Base-by-base conservation (phyloP, 2,888 invertebrate species). In the Silvanus unidentatus region DNA sequence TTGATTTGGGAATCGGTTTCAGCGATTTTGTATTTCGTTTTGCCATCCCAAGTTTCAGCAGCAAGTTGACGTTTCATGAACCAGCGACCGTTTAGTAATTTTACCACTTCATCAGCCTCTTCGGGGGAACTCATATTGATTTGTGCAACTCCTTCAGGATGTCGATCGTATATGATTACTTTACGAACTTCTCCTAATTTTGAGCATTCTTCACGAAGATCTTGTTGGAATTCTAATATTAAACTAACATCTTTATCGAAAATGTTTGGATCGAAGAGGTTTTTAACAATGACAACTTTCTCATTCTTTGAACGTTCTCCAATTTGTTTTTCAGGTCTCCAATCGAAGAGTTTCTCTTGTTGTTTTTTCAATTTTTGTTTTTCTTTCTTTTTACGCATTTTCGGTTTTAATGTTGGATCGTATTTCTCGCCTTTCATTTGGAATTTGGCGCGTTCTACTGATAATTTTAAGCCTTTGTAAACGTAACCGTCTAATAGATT, bases 11-110 rank as follows among this genome's bases (percentile, higher is more conserved):
- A 85, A 65, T 92, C 93, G 0, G 95, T 93, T 75, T 98, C 98
- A 42, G 82, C 82, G 60, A 95, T 82, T 69, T 86, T 84, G 54
- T 51, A 71, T 70, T 94, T 97, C 0, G 93, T 92, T 68, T 87
- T 87, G 12, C 98, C 98, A 74, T 99, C 96, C 92, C 94, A 98
- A 52, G 88, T 83, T 65, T 87, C 86, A 2, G 95, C 97, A 2
- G 78, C 80, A 16, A 99, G 78, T 69, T 86, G 81, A 30, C 90
- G 77, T 65, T 93, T 85, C 6, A 88, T 90, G 73, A 96, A 95
- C 81, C 87, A 92, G 30, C 97, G 78, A 1, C 90, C 89, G 70
- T 96, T 88, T 64, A 98, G 79, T 54, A 92, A 79, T 55, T 80
- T 78, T 9, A 98, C 82, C 39, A 93, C 95, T 45, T 84, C 80